phyloP scores from a whole-genome alignment of 2,888 invertebrate genomes.

The Pasiphila rectangulata region DNA sequence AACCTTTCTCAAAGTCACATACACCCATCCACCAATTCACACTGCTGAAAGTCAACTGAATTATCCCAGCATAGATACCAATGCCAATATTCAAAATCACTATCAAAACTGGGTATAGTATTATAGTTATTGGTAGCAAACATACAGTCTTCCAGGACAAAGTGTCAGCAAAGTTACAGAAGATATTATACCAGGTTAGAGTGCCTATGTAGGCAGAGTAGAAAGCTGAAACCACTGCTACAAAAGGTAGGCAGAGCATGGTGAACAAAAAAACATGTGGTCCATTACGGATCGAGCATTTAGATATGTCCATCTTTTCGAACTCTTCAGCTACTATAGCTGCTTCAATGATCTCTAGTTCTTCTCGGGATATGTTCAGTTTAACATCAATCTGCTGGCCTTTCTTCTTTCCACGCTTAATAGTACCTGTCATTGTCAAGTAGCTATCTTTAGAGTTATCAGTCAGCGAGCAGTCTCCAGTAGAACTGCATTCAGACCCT shows the following conservation, averaged over 20 bases:
- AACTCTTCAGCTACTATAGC: constrained; percentile 81
- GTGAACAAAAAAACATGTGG: constrained; percentile 84
- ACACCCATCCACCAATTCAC: constrained; percentile 86
- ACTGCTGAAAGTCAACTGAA: constrained; percentile 85
- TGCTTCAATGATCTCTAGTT: constrained; percentile 85
- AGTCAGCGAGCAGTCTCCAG: constrained; percentile 80
- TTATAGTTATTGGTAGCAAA: constrained; percentile 84
- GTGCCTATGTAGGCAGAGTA: constrained; percentile 89
- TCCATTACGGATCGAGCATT: constrained; percentile 81
- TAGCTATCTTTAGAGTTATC: constrained; percentile 79
- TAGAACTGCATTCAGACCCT: constrained; percentile 69
- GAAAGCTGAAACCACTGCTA: constrained; percentile 81
- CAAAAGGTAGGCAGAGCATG: constrained; percentile 84
- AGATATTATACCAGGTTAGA: constrained; percentile 88
- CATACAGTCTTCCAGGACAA: constrained; percentile 83
- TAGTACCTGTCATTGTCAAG: constrained; percentile 86
- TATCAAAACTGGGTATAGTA: constrained; percentile 86
- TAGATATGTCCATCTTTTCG: constrained; percentile 78
- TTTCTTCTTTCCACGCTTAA: constrained; percentile 86
- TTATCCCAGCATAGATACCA: constrained; percentile 84
- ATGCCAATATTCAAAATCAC: constrained; percentile 83
- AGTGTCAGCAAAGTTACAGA: constrained; percentile 85
- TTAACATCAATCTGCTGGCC: constrained; percentile 87
- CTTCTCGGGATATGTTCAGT: constrained; percentile 86
- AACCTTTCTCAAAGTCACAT: constrained; percentile 88